These are phyloP conservation scores for Catagonus wagneri DNA, from an alignment of 2,113 vertebrate genomes.

Conservation along the genomic window DNA sequence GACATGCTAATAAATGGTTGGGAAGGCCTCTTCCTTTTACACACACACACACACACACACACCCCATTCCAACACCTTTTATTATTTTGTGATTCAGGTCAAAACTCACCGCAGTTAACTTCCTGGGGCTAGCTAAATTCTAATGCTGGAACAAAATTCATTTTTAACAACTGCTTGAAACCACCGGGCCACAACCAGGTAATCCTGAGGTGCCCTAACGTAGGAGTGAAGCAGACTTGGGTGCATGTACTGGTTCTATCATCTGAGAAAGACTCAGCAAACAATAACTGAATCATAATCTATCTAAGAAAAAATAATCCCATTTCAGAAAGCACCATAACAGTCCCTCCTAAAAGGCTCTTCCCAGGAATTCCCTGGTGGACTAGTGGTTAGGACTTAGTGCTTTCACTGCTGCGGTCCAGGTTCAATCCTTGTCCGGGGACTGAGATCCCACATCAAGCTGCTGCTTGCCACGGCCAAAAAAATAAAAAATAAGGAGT, in stretches of 20 bases:
- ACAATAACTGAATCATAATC: constrained; percentile 22
- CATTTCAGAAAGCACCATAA: not conserved
- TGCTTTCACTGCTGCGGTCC: too few species aligned
- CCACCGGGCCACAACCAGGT: constrained; percentile 1
- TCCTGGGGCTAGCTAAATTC: constrained; percentile 10
- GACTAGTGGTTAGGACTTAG: too few species aligned
- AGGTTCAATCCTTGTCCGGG: too few species aligned
- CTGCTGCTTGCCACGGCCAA: too few species aligned
- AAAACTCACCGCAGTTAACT: constrained; percentile 44
- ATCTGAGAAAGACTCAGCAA: not conserved
- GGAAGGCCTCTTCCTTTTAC: not conserved
- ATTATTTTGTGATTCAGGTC: constrained; percentile 31
- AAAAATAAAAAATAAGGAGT: too few species aligned
- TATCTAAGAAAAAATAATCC: not conserved
- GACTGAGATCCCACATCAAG: too few species aligned
- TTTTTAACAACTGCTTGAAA: constrained; percentile 35
- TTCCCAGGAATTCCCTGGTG: not conserved
- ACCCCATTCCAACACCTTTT: not conserved
- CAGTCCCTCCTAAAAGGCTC: not conserved
- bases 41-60: too few species aligned
- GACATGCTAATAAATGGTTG: not conserved
- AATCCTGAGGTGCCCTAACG: not conserved
- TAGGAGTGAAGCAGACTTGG: not conserved
- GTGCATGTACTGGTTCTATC: not conserved
- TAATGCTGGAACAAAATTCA: not conserved